phyloP scores from a whole-genome alignment of 2,888 invertebrate species.

The Escarpia spicata region DNA sequence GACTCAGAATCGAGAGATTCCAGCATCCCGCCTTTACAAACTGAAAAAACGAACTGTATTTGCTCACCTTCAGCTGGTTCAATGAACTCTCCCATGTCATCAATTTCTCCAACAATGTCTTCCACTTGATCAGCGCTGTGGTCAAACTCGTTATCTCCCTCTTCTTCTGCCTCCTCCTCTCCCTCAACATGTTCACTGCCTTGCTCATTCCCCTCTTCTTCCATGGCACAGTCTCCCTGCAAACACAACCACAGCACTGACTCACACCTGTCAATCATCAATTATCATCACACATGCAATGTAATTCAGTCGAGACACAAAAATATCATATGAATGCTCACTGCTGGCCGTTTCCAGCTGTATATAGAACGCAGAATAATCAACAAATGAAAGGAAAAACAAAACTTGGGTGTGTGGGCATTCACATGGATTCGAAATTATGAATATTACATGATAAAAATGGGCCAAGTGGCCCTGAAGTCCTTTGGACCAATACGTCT shows the following conservation, averaged over 20 bases:
- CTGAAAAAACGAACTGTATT: neutral
- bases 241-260: neutral
- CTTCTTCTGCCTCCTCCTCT: neutral
- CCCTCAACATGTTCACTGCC: neutral
- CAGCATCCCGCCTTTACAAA: neutral
- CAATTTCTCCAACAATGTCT: neutral
- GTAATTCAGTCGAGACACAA: too few species aligned
- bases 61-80: neutral
- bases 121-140: neutral
- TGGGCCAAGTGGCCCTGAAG: too few species aligned
- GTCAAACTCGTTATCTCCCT: neutral
- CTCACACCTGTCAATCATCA: neutral
- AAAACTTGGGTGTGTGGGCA: too few species aligned
- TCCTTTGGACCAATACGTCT: too few species aligned
- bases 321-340: too few species aligned
- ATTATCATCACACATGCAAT: neutral
- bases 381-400: too few species aligned
- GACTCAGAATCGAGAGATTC: too few species aligned
- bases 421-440: too few species aligned
- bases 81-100: neutral
- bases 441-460: too few species aligned
- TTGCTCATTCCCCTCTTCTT: neutral
- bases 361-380: too few species aligned
- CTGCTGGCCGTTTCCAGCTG: too few species aligned
- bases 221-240: constrained; percentile 12